A percentile compares a stretch with the other conserved stretches of the same genome.
Conservation (phyloP, 2,113 vertebrate genomes). For the Amblyornis subalaris region DNA sequence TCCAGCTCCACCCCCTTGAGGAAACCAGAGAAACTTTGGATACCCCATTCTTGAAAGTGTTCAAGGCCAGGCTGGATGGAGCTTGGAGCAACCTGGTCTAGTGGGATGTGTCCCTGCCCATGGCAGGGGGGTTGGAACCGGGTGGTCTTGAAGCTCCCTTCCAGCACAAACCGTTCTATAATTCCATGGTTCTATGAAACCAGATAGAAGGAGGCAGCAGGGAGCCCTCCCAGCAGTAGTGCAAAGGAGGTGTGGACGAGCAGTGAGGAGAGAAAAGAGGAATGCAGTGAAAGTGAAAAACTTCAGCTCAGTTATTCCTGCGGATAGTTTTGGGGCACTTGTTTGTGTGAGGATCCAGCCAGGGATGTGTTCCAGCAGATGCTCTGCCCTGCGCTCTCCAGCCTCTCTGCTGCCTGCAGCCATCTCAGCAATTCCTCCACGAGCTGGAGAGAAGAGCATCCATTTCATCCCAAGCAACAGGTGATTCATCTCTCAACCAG, state of each 20-base stretch:
- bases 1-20: not conserved
- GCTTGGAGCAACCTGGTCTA: not conserved
- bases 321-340: not conserved
- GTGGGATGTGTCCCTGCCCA: not conserved
- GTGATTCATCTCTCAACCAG: constrained; percentile 40
- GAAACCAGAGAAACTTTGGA: not conserved
- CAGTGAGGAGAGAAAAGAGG: not conserved
- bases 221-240: not conserved
- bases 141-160: not conserved
- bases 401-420: not conserved
- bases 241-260: not conserved
- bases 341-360: not conserved
- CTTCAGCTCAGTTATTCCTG: not conserved
- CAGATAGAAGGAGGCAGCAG: not conserved
- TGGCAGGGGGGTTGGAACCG: not conserved
- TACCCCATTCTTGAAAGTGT: not conserved
- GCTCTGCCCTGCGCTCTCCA: not conserved
- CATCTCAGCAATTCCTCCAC: not conserved
- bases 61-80: not conserved
- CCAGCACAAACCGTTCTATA: not conserved
- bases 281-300: not conserved
- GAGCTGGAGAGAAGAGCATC: not conserved
- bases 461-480: constrained; percentile 11
- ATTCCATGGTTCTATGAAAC: not conserved
- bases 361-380: not conserved